These are phyloP conservation scores for Thecophora atra DNA, from an alignment of 2,888 invertebrate species.

Conservation along the genomic window DNA sequence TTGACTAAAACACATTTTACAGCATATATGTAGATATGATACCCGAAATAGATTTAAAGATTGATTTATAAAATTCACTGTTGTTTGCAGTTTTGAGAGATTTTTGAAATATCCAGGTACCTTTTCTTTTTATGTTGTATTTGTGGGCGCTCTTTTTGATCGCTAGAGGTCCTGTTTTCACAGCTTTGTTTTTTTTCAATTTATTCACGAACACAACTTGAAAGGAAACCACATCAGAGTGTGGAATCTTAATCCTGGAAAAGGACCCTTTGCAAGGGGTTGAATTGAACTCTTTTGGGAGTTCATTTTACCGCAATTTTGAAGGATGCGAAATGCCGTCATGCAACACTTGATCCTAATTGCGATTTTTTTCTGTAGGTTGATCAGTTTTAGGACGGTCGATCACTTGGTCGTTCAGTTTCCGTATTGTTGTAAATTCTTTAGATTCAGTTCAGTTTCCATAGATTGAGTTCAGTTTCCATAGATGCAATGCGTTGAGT, in stretches of 20 bases:
- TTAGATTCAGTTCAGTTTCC: background rate
- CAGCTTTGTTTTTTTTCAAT: background rate
- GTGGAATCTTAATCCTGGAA: conserved; percentile 36
- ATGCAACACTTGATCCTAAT: conserved; percentile 30
- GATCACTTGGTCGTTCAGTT: background rate
- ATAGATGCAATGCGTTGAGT: conserved; percentile 22
- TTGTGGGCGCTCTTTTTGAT: background rate
- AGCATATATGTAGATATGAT: background rate
- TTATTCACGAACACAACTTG: background rate
- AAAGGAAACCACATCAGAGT: conserved; percentile 8
- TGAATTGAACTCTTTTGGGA: conserved; percentile 4
- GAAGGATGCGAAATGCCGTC: background rate
- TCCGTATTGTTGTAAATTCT: background rate
- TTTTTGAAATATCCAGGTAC: background rate
- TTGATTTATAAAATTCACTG: too few relatives aligned
- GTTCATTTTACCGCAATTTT: conserved; percentile 48
- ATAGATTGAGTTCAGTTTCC: too few relatives aligned
- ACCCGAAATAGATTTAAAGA: background rate
- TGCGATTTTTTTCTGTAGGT: conserved; percentile 12
- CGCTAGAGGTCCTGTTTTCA: background rate
- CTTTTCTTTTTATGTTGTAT: background rate
- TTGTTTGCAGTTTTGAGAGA: too few relatives aligned
- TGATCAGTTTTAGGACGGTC: background rate
- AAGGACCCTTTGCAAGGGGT: conserved; percentile 38
- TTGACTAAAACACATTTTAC: too few relatives aligned